Percentiles rank a stretch among this genome's conserved stretches.
phyloP scores from a whole-genome alignment of 2,797 vertebrate genomes.

The Denticeps clupeoides region DNA sequence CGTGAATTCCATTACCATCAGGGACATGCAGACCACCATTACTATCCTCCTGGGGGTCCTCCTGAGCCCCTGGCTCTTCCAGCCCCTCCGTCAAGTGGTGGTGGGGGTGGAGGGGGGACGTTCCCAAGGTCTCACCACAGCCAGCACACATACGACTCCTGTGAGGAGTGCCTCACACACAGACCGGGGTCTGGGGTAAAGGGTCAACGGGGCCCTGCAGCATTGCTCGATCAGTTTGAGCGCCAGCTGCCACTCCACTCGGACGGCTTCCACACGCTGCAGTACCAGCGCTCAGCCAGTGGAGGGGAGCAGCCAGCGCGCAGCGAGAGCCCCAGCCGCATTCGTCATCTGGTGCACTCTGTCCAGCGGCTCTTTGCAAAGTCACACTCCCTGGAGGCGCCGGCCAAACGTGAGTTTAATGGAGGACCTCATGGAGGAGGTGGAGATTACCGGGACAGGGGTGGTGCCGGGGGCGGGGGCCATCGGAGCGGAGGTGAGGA shows the following conservation, averaged over 20 bases:
- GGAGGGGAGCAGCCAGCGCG: constrained; percentile 74
- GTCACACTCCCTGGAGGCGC: constrained; percentile 92
- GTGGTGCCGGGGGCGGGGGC: constrained; percentile 47
- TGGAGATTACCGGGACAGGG: constrained; percentile 61
- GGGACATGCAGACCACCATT: constrained; percentile 64
- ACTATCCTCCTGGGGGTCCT: constrained; percentile 67
- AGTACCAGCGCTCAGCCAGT: constrained; percentile 79
- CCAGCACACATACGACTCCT: constrained; percentile 84
- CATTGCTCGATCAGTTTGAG: constrained; percentile 90
- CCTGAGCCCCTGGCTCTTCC: constrained; percentile 63
- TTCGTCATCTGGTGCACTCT: constrained; percentile 95
- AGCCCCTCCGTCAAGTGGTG: constrained; percentile 63
- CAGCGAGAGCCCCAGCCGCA: constrained; percentile 93
- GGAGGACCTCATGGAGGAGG: constrained; percentile 61
- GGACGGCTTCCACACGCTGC: constrained; percentile 95
- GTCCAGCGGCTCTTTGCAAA: constrained; percentile 98
- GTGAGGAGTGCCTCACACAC: constrained; percentile 81
- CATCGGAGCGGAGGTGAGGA: constrained; percentile 49
- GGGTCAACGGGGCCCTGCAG: constrained; percentile 86
- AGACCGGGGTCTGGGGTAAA: constrained; percentile 63
- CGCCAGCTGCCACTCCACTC: constrained; percentile 94
- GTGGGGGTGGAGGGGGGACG: constrained; percentile 86
- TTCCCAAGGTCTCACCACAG: constrained; percentile 90
- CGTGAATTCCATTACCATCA: constrained; percentile 62
- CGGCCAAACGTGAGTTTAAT: constrained; percentile 87